Evolutionary conservation across 2,797 vertebrate species (phyloP).

Genomic region (Platyrinchus mystaceus): DNA sequence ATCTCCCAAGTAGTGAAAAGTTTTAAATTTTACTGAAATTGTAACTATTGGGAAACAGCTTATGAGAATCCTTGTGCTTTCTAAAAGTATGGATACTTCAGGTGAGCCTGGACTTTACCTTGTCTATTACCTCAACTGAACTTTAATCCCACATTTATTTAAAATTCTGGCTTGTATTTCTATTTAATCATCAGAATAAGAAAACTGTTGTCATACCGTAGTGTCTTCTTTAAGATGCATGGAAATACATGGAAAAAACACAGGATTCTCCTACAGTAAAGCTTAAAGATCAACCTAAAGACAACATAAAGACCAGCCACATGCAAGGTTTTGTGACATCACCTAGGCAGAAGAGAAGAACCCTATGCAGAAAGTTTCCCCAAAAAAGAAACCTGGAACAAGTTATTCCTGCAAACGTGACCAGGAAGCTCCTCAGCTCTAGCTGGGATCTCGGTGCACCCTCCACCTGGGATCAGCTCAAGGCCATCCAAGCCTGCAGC

Average conservation of each 20-base stretch:
- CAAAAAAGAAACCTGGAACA: neutral
- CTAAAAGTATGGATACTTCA: neutral
- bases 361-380: neutral
- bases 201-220: fast-evolving
- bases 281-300: neutral
- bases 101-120: neutral
- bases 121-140: neutral
- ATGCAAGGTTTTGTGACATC: neutral
- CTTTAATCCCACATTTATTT: neutral
- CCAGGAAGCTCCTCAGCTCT: neutral
- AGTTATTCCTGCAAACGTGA: neutral
- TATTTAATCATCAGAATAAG: neutral
- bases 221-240: neutral
- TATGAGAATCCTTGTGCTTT: neutral
- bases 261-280: neutral
- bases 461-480: neutral
- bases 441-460: neutral
- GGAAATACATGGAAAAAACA: fast-evolving
- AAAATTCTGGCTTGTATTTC: neutral
- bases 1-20: neutral
- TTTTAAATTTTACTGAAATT: neutral
- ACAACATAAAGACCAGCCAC: neutral
- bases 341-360: neutral
- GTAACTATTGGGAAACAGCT: neutral
- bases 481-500: neutral